phyloP scores from a whole-genome alignment of 2,113 vertebrate species.

The Suricata suricatta region DNA sequence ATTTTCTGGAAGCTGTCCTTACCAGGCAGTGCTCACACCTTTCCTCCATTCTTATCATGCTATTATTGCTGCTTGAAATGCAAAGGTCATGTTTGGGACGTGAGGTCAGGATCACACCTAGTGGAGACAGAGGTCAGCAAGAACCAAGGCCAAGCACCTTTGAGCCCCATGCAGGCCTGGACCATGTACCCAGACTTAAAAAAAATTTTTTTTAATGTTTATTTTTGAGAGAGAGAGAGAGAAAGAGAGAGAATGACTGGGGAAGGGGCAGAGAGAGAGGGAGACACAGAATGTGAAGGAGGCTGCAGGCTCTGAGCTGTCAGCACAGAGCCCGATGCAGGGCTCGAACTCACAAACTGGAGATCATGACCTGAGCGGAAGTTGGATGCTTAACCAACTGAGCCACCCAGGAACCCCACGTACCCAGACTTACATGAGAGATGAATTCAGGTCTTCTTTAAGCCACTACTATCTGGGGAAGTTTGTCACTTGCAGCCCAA shows the following conservation, averaged over 20 bases:
- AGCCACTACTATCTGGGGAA: not conserved
- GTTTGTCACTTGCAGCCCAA: not conserved
- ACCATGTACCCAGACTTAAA: not conserved
- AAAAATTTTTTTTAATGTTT: too few species aligned
- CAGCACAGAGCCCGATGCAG: too few species aligned
- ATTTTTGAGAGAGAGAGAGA: too few species aligned
- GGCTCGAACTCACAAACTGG: too few species aligned
- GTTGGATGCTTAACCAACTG: too few species aligned
- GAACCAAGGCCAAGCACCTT: not conserved
- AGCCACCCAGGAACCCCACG: not conserved
- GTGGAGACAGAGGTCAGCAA: not conserved
- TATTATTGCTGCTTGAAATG: not conserved
- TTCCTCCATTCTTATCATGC: not conserved
- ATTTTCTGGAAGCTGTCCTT: not conserved
- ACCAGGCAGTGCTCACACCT: not conserved
- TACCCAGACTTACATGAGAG: not conserved
- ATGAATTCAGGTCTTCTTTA: not conserved
- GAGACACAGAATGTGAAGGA: too few species aligned
- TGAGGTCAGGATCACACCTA: not conserved
- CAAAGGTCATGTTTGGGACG: not conserved
- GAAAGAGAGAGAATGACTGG: too few species aligned
- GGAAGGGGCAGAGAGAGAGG: too few species aligned
- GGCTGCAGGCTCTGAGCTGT: too few species aligned
- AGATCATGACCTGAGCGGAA: too few species aligned
- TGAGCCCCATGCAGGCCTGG: not conserved